A percentile compares a stretch with the other conserved stretches of the same genome.
These are phyloP conservation scores for Augiades crinisus DNA, from an alignment of 2,888 invertebrate species.

Conservation along the genomic window DNA sequence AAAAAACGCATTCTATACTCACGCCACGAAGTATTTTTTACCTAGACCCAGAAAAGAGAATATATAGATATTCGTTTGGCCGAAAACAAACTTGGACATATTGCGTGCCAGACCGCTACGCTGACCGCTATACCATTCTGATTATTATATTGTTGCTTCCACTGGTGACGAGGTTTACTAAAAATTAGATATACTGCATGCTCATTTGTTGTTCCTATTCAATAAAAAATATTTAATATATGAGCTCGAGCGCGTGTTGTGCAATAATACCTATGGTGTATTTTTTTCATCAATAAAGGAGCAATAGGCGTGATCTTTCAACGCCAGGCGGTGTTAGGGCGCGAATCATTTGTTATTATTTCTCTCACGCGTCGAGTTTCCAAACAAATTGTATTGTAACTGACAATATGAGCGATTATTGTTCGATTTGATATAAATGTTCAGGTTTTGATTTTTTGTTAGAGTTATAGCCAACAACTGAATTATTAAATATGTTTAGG, in stretches of 20 bases:
- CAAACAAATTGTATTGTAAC: slow-evolving; percentile 80
- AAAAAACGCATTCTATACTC: too few relatives aligned
- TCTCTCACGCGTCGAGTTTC: slow-evolving; percentile 77
- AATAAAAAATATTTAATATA: too few relatives aligned
- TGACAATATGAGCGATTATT: slow-evolving; percentile 81
- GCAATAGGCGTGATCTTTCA: slow-evolving; percentile 81
- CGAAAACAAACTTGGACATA: too few relatives aligned
- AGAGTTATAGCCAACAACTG: not conserved
- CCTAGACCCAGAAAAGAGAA: too few relatives aligned
- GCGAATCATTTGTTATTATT: slow-evolving; percentile 81
- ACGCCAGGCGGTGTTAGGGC: slow-evolving; percentile 79
- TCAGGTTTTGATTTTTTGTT: slow-evolving; percentile 12
- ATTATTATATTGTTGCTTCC: too few relatives aligned
- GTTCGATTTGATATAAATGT: slow-evolving; percentile 72
- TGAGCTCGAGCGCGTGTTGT: not conserved
- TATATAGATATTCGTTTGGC: too few relatives aligned
- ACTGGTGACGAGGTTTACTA: too few relatives aligned
- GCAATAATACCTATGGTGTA: slow-evolving; percentile 18
- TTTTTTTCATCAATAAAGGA: slow-evolving; percentile 76
- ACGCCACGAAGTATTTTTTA: too few relatives aligned
- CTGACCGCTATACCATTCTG: too few relatives aligned
- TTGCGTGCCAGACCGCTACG: too few relatives aligned
- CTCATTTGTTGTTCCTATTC: too few relatives aligned
- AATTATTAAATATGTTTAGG: slow-evolving; percentile 6
- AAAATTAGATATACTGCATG: too few relatives aligned